Conservation (phyloP, 2,797 vertebrate species). For the Eupleurogrammus muticus region DNA sequence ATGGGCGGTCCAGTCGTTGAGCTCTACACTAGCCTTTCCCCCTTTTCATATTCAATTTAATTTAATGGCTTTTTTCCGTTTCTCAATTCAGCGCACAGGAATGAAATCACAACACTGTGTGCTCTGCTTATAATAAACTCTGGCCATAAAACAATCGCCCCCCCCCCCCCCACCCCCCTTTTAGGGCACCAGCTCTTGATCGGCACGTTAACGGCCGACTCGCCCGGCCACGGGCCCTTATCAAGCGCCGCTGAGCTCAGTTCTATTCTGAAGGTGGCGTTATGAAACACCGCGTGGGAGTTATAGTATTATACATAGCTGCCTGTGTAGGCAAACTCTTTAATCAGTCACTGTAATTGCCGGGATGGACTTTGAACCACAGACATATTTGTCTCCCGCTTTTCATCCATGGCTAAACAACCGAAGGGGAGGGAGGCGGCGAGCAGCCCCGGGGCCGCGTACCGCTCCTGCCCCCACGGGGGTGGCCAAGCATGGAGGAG, state of each 20-base stretch:
- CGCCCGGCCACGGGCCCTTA: constrained; percentile 49
- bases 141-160: constrained; percentile 38
- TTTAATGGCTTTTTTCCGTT: constrained; percentile 1
- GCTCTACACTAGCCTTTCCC: background rate
- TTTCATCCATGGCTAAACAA: constrained; percentile 75
- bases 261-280: constrained; percentile 59
- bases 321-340: constrained; percentile 73
- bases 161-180: too few relatives aligned
- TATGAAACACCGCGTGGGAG: constrained; percentile 72
- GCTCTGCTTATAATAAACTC: constrained; percentile 36
- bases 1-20: background rate
- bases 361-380: constrained; percentile 80
- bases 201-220: constrained; percentile 38
- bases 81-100: constrained; percentile 3
- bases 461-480: constrained; percentile 41
- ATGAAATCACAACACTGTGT: constrained; percentile 20
- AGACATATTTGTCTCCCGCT: constrained; percentile 77
- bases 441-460: constrained; percentile 30
- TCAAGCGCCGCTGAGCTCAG: constrained; percentile 45
- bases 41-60: background rate
- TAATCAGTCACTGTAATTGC: constrained; percentile 81
- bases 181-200: constrained; percentile 41
- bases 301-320: constrained; percentile 74
- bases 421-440: constrained; percentile 45
- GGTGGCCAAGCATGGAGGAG: constrained; percentile 69